These are phyloP conservation scores for Caradrina clavipalpis DNA, from an alignment of 2,888 invertebrate genomes.

Conservation along the genomic window DNA sequence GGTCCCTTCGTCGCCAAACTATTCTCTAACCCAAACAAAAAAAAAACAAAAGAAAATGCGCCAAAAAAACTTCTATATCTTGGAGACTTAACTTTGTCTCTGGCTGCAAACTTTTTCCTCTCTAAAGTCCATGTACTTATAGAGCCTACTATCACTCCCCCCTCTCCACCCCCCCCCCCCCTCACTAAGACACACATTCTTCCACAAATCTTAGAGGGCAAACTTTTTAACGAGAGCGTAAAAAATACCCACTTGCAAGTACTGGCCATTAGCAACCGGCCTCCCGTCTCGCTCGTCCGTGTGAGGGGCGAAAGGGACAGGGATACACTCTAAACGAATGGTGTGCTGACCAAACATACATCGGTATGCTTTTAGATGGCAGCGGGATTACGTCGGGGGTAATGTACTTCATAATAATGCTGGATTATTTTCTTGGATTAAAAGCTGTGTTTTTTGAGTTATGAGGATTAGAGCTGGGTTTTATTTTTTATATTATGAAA, in stretches of 20 bases:
- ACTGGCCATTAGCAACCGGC: conserved; percentile 44
- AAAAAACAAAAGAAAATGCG: background rate
- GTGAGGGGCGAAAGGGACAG: conserved; percentile 19
- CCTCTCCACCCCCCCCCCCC: background rate
- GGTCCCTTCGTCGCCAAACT: background rate
- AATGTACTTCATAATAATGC: conserved; percentile 53
- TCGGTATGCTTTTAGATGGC: conserved; percentile 77
- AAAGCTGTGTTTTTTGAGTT: conserved; percentile 46
- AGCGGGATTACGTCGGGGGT: conserved; percentile 66
- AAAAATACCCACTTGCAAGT: conserved; percentile 60
- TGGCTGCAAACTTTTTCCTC: conserved; percentile 7
- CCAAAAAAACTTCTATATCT: background rate
- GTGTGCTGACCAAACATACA: conserved; percentile 76
- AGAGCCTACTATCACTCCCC: background rate
- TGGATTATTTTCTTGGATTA: conserved; percentile 55
- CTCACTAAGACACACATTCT: conserved; percentile 22
- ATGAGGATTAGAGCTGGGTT: conserved; percentile 30
- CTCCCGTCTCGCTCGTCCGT: conserved; percentile 22
- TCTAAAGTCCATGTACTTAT: background rate
- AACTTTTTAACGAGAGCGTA: conserved; percentile 73
- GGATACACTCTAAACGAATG: conserved; percentile 62
- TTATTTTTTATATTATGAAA: background rate
- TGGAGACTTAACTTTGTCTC: background rate
- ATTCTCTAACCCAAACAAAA: background rate
- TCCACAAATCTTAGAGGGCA: conserved; percentile 61